Conservation (phyloP, 2,113 vertebrate genomes). For the Oplegnathus fasciatus region DNA sequence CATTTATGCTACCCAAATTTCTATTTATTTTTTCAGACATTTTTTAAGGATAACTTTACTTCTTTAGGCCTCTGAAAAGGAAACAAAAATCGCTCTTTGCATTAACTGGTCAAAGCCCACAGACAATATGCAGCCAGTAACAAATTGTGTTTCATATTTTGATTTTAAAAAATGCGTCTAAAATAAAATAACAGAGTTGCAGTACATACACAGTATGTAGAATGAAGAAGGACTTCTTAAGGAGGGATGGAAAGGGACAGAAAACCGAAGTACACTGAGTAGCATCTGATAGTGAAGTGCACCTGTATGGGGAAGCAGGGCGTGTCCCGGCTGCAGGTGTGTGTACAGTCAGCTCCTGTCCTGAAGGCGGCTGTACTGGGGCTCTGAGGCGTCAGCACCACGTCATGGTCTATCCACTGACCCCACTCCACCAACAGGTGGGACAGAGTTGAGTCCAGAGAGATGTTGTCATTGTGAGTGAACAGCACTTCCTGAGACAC, state of each 20-base stretch:
- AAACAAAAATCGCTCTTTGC: too few relatives aligned
- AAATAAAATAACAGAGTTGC: not conserved
- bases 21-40: too few relatives aligned
- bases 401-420: constrained; percentile 88
- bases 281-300: not conserved
- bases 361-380: constrained; percentile 82
- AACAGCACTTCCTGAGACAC: constrained; percentile 86
- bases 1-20: too few relatives aligned
- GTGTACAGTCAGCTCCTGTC: constrained; percentile 82
- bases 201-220: too few relatives aligned
- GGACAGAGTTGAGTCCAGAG: constrained; percentile 82
- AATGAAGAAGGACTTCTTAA: not conserved
- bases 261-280: not conserved
- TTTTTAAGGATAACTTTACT: too few relatives aligned
- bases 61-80: too few relatives aligned
- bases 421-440: constrained; percentile 88
- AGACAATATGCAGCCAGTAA: too few relatives aligned
- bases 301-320: constrained; percentile 88
- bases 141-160: too few relatives aligned
- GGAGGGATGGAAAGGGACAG: not conserved
- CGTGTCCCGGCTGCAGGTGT: constrained; percentile 80
- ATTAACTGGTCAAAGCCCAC: too few relatives aligned
- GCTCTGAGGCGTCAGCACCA: constrained; percentile 86
- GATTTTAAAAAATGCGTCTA: not conserved
- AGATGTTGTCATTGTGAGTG: constrained; percentile 85